phyloP scores from a whole-genome alignment of 37 sponge, comb jelly and placozoan species.

The Cliona cf. orientalis region DNA sequence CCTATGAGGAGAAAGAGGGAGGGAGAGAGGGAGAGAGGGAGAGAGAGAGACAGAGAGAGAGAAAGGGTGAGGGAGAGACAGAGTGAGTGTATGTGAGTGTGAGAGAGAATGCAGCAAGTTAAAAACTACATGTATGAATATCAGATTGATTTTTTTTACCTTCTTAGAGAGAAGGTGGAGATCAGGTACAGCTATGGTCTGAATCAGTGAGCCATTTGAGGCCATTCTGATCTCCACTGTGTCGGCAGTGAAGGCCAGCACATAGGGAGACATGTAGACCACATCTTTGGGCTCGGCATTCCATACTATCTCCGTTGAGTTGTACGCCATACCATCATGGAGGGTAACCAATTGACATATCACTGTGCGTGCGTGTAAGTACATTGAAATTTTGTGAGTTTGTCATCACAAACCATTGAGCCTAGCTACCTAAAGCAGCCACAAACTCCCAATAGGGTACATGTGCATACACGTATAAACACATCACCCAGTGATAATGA shows the following conservation, averaged over 20 bases:
- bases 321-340: conserved; percentile 35
- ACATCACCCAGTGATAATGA: too few species aligned
- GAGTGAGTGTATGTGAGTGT: conserved; percentile 73
- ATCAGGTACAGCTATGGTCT: conserved; percentile 64
- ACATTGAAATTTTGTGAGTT: not conserved
- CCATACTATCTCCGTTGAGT: conserved; percentile 56
- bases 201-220: conserved; percentile 79
- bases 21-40: not conserved
- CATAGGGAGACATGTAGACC: conserved; percentile 62
- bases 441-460: not conserved
- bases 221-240: conserved; percentile 75
- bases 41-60: conserved; percentile 42
- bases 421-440: too few species aligned
- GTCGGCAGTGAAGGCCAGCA: conserved; percentile 70
- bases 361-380: conserved; percentile 28
- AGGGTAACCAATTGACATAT: conserved; percentile 44
- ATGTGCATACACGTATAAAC: too few species aligned
- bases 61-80: too few species aligned
- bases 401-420: too few species aligned
- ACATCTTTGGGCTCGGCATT: conserved; percentile 49
- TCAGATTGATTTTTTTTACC: conserved; percentile 26
- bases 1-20: conserved; percentile 1
- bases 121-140: conserved; percentile 15
- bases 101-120: conserved; percentile 47
- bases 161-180: conserved; percentile 72